Percentiles rank a stretch among this genome's conserved stretches.
Evolutionary conservation across 1,140 invertebrate genomes (phyloP).

Genomic region (Achroia grisella): DNA sequence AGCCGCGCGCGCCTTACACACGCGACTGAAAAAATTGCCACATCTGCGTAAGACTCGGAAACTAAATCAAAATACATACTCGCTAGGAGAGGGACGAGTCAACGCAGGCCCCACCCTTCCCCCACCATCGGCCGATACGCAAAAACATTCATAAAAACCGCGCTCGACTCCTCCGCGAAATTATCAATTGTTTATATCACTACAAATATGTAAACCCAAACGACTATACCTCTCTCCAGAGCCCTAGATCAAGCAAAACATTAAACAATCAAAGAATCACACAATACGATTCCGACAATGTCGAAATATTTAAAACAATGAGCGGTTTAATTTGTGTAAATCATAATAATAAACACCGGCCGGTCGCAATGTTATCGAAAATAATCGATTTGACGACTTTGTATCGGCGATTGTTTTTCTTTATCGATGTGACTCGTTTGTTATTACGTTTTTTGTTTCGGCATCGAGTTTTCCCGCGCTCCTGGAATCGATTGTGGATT

Average conservation of each 20-base stretch:
- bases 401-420: conserved; percentile 13
- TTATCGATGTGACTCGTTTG: conserved; percentile 20
- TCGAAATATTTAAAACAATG: conserved; percentile 62
- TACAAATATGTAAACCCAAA: conserved; percentile 46
- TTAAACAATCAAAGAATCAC: conserved; percentile 52
- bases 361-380: conserved; percentile 38
- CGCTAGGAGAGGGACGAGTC: conserved; percentile 69
- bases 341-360: conserved; percentile 52
- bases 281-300: conserved; percentile 50
- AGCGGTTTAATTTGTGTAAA: conserved; percentile 48
- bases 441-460: conserved; percentile 19
- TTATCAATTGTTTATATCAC: conserved; percentile 61
- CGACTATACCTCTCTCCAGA: conserved; percentile 25
- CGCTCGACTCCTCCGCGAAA: conserved; percentile 59
- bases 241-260: conserved; percentile 32
- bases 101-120: conserved; percentile 61
- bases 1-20: conserved; percentile 62
- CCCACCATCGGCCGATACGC: conserved; percentile 54
- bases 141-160: conserved; percentile 72
- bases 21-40: conserved; percentile 72
- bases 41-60: conserved; percentile 67
- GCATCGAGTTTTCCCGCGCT: conserved; percentile 54
- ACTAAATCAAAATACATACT: conserved; percentile 73
- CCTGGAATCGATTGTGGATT: conserved; percentile 29
- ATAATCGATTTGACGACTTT: conserved; percentile 30